Base-by-base conservation (phyloP, 2,113 vertebrate genomes). In the Gymnobelideus leadbeateri region DNA sequence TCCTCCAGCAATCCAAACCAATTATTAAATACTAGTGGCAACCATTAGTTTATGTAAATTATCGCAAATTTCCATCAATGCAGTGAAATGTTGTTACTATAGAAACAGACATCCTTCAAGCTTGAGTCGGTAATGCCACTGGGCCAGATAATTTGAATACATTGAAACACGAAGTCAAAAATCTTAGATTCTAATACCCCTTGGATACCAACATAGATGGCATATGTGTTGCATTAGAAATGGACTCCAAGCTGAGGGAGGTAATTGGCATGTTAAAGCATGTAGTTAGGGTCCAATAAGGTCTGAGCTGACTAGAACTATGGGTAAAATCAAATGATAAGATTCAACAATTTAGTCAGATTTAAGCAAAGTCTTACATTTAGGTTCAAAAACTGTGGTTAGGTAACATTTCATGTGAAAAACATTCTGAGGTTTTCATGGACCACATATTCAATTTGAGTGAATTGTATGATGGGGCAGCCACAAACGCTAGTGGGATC, bases 91-190 rank as follows among this genome's bases (percentile, higher is more conserved):
- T 1, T 0, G 96, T 97, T 98, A 96, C 97, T 97, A 96, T 96
- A 97, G 97, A 96, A 98, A 98, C 90, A 89, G 93, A 90, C 97
- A 94, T 7, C n/a, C 95, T 96, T 96, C 93, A 94, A 55, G 89
- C 23, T 84, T 37, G 55, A 92, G 77, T 96, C 92, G 95, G 54
- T 89, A 92, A 96, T 94, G 52, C 54, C 77, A 24, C 46, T 89
- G 91, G 91, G 51, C 19, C 68, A 90, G 49, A 92, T 92, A 95
- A 43, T 96, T 54, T 92, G 53, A 89, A 93, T 94, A 95, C 51
- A 14, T 50, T 91, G 89, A 96, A 96, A 92, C 10, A 14, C 51
- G 52, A 49, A 53, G 68, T 61, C 51, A 96, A 94, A 94, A 61
- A 94, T 94, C 37, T 24, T 94, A 90, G 84, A 90, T 61, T 97